A percentile compares a stretch with the other conserved stretches of the same genome.
Evolutionary conservation across 2,888 invertebrate species (phyloP).

Genomic region (Apotomis capreana): DNA sequence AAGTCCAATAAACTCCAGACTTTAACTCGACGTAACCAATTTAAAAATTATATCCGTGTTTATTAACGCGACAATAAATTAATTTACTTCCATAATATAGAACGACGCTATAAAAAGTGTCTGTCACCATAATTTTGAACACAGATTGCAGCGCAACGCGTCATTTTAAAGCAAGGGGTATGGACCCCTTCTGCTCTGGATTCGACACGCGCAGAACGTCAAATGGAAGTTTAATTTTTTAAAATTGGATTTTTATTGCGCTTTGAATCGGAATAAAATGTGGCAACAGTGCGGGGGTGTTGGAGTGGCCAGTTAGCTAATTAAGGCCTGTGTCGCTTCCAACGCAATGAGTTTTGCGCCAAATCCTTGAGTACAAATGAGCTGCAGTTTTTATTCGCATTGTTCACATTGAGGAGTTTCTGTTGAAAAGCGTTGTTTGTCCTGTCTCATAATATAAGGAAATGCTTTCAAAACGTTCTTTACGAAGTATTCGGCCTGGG

Average conservation of each 20-base stretch:
- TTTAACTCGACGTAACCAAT: constrained; percentile 54
- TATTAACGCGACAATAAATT: constrained; percentile 75
- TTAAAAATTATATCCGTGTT: constrained; percentile 65
- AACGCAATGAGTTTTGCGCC: neutral
- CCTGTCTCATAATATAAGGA: too few species aligned
- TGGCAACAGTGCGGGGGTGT: constrained; percentile 38
- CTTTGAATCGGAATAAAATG: constrained; percentile 63
- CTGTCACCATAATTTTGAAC: constrained; percentile 79
- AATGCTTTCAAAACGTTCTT: too few species aligned
- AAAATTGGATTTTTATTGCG: constrained; percentile 78
- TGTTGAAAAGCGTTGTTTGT: too few species aligned
- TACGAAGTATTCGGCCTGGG: too few species aligned
- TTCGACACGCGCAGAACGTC: constrained; percentile 80
- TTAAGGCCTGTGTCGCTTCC: neutral
- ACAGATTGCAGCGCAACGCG: constrained; percentile 78
- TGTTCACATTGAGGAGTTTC: too few species aligned
- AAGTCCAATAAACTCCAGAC: constrained; percentile 50
- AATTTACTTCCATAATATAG: constrained; percentile 72
- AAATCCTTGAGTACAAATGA: constrained; percentile 5
- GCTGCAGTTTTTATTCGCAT: neutral
- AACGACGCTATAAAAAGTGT: constrained; percentile 72
- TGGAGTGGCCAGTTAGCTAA: constrained; percentile 12
- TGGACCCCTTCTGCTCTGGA: constrained; percentile 70
- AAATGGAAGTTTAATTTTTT: constrained; percentile 79
- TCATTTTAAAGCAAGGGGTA: constrained; percentile 71